These are phyloP conservation scores for Myopa testacea DNA, from an alignment of 2,888 invertebrate species.

Conservation along the genomic window DNA sequence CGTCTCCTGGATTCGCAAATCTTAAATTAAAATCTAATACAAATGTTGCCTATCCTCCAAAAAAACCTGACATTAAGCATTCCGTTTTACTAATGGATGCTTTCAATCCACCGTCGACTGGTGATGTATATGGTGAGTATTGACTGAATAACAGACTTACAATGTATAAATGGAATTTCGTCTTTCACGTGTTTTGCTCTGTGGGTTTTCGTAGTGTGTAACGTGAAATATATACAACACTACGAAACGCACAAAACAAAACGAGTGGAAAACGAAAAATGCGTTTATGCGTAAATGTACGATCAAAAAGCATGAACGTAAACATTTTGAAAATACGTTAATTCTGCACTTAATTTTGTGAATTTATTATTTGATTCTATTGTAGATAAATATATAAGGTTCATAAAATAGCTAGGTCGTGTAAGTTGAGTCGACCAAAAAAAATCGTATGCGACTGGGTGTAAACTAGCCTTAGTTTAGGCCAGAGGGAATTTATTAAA, in stretches of 20 bases:
- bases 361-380: no score
- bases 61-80: conserved; percentile 64
- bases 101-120: conserved; percentile 63
- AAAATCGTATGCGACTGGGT: no score
- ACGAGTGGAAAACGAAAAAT: neutral
- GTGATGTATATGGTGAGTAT: conserved; percentile 61
- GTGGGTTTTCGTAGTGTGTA: neutral
- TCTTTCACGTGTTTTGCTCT: neutral
- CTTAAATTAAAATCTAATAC: conserved; percentile 42
- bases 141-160: neutral
- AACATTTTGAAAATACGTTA: neutral
- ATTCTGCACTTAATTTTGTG: neutral
- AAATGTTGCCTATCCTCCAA: conserved; percentile 48
- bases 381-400: no score
- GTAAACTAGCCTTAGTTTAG: no score
- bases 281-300: neutral
- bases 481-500: no score
- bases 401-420: no score
- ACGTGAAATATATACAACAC: neutral
- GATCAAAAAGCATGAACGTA: neutral
- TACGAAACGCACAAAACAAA: neutral
- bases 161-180: neutral
- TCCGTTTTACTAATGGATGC: conserved; percentile 68
- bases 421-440: no score
- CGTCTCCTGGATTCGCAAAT: conserved; percentile 43